A percentile compares a stretch with the other conserved stretches of the same genome.
These are phyloP conservation scores for Aphelinus atriplicis DNA, from an alignment of 1,140 invertebrate genomes.

Conservation along the genomic window DNA sequence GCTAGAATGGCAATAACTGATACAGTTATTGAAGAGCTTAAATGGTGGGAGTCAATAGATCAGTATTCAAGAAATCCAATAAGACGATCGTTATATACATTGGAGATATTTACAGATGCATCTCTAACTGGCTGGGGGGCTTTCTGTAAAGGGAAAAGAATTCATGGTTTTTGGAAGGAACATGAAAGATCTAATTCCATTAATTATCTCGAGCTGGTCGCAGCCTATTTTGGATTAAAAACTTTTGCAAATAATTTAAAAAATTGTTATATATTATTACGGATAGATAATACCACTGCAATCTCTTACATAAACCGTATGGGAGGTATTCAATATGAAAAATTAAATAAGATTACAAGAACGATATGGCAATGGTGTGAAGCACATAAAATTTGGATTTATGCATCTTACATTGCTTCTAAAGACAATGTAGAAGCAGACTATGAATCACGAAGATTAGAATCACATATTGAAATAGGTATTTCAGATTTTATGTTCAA, in stretches of 20 bases:
- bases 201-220: too few species aligned
- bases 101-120: too few species aligned
- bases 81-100: too few species aligned
- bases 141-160: too few species aligned
- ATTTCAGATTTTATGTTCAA: conserved; percentile 28
- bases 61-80: too few species aligned
- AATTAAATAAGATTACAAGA: conserved; percentile 11
- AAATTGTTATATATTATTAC: conserved; percentile 52
- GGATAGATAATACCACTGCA: conserved; percentile 58
- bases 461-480: conserved; percentile 32
- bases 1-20: background rate
- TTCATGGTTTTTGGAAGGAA: too few species aligned
- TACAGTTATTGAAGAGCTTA: conserved; percentile 9
- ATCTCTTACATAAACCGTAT: conserved; percentile 57
- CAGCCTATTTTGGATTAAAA: conserved; percentile 47
- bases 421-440: conserved; percentile 45
- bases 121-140: too few species aligned
- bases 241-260: conserved; percentile 45
- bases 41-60: too few species aligned
- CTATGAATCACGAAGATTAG: conserved; percentile 38
- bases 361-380: conserved; percentile 48
- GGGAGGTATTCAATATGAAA: conserved; percentile 40
- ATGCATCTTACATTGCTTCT: conserved; percentile 47
- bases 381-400: conserved; percentile 40
- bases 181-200: too few species aligned